These are phyloP conservation scores for Magallana ariakensis DNA, from an alignment of 1,140 invertebrate genomes.

Conservation along the genomic window DNA sequence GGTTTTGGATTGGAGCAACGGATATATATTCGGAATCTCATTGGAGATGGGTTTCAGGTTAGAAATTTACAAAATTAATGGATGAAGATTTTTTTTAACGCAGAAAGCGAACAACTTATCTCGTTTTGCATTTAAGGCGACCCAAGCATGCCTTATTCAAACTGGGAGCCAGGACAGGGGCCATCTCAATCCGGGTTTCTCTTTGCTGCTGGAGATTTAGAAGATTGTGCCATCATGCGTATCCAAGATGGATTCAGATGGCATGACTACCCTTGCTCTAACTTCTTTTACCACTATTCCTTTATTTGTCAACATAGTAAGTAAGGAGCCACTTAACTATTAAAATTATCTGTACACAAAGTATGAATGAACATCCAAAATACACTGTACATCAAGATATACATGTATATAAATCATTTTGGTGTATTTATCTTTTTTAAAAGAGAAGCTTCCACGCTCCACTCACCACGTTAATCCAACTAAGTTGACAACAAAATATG, in stretches of 20 bases:
- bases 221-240: slow-evolving; percentile 34
- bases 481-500: neutral
- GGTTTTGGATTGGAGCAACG: slow-evolving; percentile 39
- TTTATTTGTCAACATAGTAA: slow-evolving; percentile 40
- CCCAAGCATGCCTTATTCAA: neutral
- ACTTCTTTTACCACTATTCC: slow-evolving; percentile 18
- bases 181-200: slow-evolving; percentile 31
- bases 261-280: slow-evolving; percentile 31
- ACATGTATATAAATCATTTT: too few species aligned
- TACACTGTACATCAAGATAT: too few species aligned
- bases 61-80: neutral
- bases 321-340: neutral
- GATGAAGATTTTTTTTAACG: neutral
- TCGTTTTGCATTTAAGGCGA: neutral
- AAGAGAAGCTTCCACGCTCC: neutral
- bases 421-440: neutral
- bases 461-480: neutral
- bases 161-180: slow-evolving; percentile 19
- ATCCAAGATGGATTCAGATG: slow-evolving; percentile 19
- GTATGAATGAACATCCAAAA: too few species aligned
- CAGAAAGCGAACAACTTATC: neutral
- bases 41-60: slow-evolving; percentile 35
- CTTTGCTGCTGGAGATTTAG: slow-evolving; percentile 13
- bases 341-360: too few species aligned
- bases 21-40: slow-evolving; percentile 18